Evolutionary conservation across 2,113 vertebrate species (phyloP).

Genomic region (Ellobius talpinus): DNA sequence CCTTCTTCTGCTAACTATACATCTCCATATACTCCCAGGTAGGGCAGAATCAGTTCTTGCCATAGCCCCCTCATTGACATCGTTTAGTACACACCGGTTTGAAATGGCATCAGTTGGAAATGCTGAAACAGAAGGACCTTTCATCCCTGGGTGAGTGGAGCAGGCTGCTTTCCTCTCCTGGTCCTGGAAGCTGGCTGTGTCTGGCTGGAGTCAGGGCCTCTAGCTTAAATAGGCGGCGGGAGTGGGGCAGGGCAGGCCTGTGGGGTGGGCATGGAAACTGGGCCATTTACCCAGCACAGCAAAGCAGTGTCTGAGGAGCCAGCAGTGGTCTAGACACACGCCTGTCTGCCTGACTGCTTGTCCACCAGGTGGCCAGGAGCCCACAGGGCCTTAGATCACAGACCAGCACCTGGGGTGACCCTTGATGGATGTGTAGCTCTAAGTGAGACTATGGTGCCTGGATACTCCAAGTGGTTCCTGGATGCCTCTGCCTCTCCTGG

Average conservation of each 20-base stretch:
- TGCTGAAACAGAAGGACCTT: constrained; percentile 77
- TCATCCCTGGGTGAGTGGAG: constrained; percentile 50
- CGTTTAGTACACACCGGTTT: constrained; percentile 70
- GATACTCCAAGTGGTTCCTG: background rate
- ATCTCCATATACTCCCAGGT: constrained; percentile 13
- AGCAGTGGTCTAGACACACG: constrained; percentile 43
- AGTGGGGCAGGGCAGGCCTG: constrained; percentile 22
- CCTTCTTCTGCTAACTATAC: constrained; percentile 46
- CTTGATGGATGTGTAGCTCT: constrained; percentile 16
- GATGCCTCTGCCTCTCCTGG: background rate
- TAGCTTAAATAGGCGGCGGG: constrained; percentile 76
- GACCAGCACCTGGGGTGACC: constrained; percentile 74
- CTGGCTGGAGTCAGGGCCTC: constrained; percentile 46
- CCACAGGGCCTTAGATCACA: constrained; percentile 69
- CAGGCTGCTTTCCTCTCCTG: constrained; percentile 59
- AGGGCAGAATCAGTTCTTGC: background rate
- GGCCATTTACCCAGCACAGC: constrained; percentile 71
- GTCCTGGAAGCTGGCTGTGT: constrained; percentile 62
- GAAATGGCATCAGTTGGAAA: constrained; percentile 70
- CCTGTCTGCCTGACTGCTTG: constrained; percentile 51
- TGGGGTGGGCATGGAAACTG: constrained; percentile 67
- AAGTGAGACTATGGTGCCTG: constrained; percentile 30
- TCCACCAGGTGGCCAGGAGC: constrained; percentile 46
- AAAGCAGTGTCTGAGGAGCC: constrained; percentile 57
- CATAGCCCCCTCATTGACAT: constrained; percentile 22